Evolutionary conservation across 2,113 vertebrate genomes (phyloP), one percentile per base, ranked within the genome.

Genomic region (Entelurus aequoreus): DNA sequence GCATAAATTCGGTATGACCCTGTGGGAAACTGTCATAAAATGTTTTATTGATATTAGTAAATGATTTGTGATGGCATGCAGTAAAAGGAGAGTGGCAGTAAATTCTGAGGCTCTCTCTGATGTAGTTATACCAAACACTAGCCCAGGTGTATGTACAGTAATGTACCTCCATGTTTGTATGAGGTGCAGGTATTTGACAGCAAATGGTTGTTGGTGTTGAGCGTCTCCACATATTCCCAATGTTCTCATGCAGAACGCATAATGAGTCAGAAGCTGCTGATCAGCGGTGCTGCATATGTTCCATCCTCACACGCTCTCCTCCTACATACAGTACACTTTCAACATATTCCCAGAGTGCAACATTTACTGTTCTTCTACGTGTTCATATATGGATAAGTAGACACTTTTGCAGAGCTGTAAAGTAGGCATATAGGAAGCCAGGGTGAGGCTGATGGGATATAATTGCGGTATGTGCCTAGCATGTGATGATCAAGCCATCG

Each of bases 211-310:
- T 60, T 60, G 58, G 5, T 42, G 52, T 21, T 53, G 15, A 55
- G 66, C 66, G 51, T 48, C 46, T 54, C 53, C 69, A 60, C 66
- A 54, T 40, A 55, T 38, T 66, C 63, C 28, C 9, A 16, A 63
- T 67, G 42, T 66, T 60, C 19, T 47, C 15, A 49, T 50, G 19
- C 48, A 49, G 51, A 6, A 14, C 19, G 15, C 8, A 44, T 64
- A 74, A 75, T 71, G 62, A 78, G 65, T 76, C 40, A 61, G 50
- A 64, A 52, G 8, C 36, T 56, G 53, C 49, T 58, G 48, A 42
- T 58, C 40, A 61, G 48, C 6, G 10, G n/a, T 0, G 15, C 8
- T 5, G n/a, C 51, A 40, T 19, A 47, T 63, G 48, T 64, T 74
- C 56, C 49, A 38, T 61, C 56, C 51, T 55, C 67, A 6, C 60